These are phyloP conservation scores for Drosophila setifemur DNA, from an alignment of 1,140 invertebrate species.

Conservation along the genomic window DNA sequence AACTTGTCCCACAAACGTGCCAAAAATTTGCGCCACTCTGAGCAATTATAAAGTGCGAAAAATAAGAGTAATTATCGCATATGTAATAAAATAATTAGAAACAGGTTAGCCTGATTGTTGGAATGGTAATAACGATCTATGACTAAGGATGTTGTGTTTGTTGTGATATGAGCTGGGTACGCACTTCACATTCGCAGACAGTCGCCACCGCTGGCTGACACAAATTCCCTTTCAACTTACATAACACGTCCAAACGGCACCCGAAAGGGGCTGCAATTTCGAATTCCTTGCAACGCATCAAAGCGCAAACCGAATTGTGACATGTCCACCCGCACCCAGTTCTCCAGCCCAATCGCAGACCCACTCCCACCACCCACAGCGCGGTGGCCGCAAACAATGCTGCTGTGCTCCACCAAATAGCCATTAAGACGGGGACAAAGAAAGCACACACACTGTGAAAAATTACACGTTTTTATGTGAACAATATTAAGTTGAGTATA, in stretches of 20 bases:
- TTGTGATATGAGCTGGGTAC: constrained; percentile 10
- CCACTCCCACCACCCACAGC: constrained; percentile 11
- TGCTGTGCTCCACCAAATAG: constrained; percentile 18
- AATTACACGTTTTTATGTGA: neutral
- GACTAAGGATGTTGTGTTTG: neutral
- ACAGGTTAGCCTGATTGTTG: neutral
- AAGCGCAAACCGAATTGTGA: constrained; percentile 50
- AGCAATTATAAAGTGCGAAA: constrained; percentile 34
- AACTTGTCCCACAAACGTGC: constrained; percentile 47
- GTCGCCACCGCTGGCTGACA: constrained; percentile 35
- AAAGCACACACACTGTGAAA: constrained; percentile 15
- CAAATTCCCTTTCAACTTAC: constrained; percentile 51
- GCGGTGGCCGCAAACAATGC: constrained; percentile 32
- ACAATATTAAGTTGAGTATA: no score
- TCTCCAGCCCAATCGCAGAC: neutral
- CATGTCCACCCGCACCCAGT: constrained; percentile 26
- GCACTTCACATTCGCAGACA: constrained; percentile 46
- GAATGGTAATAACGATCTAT: neutral
- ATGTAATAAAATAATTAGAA: constrained; percentile 35
- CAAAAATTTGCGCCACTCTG: constrained; percentile 16
- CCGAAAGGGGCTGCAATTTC: constrained; percentile 41
- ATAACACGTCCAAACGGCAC: constrained; percentile 34
- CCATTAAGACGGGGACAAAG: constrained; percentile 26
- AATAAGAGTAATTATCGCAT: constrained; percentile 32
- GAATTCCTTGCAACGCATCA: constrained; percentile 46